Evolutionary conservation across 2,113 vertebrate species (phyloP), one percentile per base, ranked within the genome.

Genomic region (Cochlearius cochlearius): DNA sequence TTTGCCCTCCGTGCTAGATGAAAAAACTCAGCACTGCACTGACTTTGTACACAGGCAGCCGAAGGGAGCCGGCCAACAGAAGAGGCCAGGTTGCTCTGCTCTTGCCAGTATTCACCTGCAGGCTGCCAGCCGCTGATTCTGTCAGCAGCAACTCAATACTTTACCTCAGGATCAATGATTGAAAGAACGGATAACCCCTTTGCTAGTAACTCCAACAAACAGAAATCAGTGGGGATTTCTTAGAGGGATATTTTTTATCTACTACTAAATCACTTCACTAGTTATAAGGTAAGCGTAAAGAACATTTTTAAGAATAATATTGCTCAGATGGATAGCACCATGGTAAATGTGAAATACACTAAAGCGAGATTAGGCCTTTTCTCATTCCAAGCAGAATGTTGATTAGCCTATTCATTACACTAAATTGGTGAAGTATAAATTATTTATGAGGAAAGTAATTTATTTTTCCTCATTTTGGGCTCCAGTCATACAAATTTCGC

Each of bases 401-500:
- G 69, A 67, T 88, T 66, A 88, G 83, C 19, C 29, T 88, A 67
- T 90, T 94, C 50, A 50, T 86, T 90, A 92, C 43, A 86, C 41
- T 66, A 8, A 90, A 76, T 25, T 60, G 52, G 26, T 90, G 23
- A 83, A 85, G 36, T 76, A 88, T 90, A 93, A 85, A 95, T 90
- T 93, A 96, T 94, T 95, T 88, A 90, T 94, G 74, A 96, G 58
- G 34, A 79, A 90, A 90, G 7, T 36, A 88, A 80, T 66, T 79
- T 53, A 55, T 23, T 93, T 82, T 86, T 90, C 67, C 30, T 88
- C 38, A 76, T 76, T 86, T 86, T 66, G 59, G 63, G 41, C 59
- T 86, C 25, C 26, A 92, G 53, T 82, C 66, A 73, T 88, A 90
- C 45, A 22, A 53, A 88, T 82, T 88, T 58, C 41, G 58, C 69